phyloP scores from a whole-genome alignment of 1,140 invertebrate genomes.

The Xylocopa sonorina region DNA sequence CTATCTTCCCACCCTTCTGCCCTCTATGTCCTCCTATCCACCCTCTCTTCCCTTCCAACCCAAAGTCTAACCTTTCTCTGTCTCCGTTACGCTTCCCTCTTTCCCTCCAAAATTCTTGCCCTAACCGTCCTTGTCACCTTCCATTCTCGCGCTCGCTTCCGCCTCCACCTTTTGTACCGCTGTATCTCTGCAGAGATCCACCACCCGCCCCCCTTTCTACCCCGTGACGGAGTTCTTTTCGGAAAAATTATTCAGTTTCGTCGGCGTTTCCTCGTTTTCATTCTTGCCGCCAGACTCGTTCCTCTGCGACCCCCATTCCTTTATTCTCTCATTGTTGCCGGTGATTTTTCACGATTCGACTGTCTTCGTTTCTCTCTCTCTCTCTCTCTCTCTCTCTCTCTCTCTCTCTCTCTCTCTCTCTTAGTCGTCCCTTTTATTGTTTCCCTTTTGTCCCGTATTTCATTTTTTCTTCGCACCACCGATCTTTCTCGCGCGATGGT shows the following conservation, averaged over 20 bases:
- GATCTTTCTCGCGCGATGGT: too few relatives aligned
- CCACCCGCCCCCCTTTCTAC: not conserved
- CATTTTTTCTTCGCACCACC: too few relatives aligned
- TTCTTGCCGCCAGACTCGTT: not conserved
- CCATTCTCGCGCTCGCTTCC: constrained; percentile 24
- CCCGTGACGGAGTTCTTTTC: not conserved
- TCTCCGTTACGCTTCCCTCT: constrained; percentile 19
- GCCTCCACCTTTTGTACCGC: constrained; percentile 16
- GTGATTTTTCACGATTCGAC: not conserved
- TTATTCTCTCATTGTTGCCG: too few relatives aligned
- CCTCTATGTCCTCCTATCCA: constrained; percentile 1
- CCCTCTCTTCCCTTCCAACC: not conserved
- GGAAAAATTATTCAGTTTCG: constrained; percentile 47
- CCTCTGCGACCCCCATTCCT: not conserved
- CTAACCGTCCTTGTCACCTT: not conserved
- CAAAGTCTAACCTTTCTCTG: constrained; percentile 20
- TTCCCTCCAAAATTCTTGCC: constrained; percentile 30
- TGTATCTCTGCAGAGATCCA: constrained; percentile 29
- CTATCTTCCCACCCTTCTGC: constrained; percentile 40
- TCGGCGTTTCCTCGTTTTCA: not conserved
- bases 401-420: too few relatives aligned
- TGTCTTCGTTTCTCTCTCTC: not conserved
- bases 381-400: not conserved
- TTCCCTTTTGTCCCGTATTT: too few relatives aligned
- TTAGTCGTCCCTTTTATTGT: too few relatives aligned